These are phyloP conservation scores for Luperina nickerlii DNA, from an alignment of 2,888 invertebrate species.

Conservation along the genomic window DNA sequence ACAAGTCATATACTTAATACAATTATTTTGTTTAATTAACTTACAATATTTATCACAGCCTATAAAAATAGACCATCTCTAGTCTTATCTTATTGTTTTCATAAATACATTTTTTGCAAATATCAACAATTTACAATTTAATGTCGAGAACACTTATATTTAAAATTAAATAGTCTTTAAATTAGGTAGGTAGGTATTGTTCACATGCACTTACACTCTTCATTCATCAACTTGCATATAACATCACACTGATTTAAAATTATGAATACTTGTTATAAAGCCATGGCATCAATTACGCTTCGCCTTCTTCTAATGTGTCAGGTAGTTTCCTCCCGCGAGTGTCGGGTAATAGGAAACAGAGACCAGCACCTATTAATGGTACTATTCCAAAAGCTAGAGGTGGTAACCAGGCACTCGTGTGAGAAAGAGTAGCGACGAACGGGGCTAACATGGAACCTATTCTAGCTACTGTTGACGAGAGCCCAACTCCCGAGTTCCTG, in stretches of 20 bases:
- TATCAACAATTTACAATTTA: conserved; percentile 31
- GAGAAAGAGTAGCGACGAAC: conserved; percentile 93
- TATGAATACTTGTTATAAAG: conserved; percentile 67
- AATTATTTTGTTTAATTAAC: conserved; percentile 53
- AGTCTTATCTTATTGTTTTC: conserved; percentile 37
- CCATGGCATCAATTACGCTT: conserved; percentile 80
- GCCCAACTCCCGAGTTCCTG: conserved; percentile 96
- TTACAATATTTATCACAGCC: conserved; percentile 81
- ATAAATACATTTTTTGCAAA: conserved; percentile 47
- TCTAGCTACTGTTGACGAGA: conserved; percentile 95
- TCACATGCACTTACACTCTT: conserved; percentile 44
- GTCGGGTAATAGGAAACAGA: conserved; percentile 94
- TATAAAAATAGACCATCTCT: conserved; percentile 73
- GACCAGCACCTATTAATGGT: conserved; percentile 92
- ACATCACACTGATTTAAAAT: conserved; percentile 44
- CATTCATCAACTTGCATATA: conserved; percentile 34
- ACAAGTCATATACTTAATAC: conserved; percentile 4
- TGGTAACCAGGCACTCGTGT: conserved; percentile 91
- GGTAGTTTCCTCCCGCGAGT: conserved; percentile 94
- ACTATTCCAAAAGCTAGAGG: conserved; percentile 93
- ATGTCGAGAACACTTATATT: conserved; percentile 38
- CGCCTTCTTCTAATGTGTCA: conserved; percentile 95
- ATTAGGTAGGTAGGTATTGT: conserved; percentile 40
- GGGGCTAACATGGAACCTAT: conserved; percentile 96
- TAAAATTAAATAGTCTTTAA: conserved; percentile 52